Percentiles rank a stretch among this genome's conserved stretches.
These are phyloP conservation scores for Drosophila parabipectinata DNA, from an alignment of 1,140 invertebrate genomes.

Conservation along the genomic window DNA sequence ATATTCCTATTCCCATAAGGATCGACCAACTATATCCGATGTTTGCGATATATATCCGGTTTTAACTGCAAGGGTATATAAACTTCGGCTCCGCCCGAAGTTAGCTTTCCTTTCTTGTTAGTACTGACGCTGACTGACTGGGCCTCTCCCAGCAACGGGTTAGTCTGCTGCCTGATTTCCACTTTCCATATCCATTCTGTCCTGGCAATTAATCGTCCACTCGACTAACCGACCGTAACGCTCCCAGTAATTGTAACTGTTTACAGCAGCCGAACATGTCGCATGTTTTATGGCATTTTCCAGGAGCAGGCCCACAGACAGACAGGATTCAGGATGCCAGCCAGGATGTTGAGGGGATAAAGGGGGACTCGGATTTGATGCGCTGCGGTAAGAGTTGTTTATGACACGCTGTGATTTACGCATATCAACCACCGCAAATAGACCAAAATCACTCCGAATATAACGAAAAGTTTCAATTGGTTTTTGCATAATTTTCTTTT, in stretches of 20 bases:
- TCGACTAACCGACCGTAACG: constrained; percentile 28
- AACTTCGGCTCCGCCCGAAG: no score
- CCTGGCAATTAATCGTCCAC: constrained; percentile 56
- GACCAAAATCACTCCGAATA: constrained; percentile 1
- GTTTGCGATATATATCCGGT: no score
- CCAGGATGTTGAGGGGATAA: not conserved
- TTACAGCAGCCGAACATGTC: constrained; percentile 51
- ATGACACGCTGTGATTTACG: constrained; percentile 32
- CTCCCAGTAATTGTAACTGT: constrained; percentile 51
- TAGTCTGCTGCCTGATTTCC: constrained; percentile 2
- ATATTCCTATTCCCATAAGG: no score
- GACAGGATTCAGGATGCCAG: not conserved
- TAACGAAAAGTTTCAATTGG: not conserved
- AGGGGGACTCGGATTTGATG: constrained; percentile 22
- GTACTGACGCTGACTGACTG: constrained; percentile 7
- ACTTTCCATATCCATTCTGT: constrained; percentile 12
- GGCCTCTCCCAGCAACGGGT: not conserved
- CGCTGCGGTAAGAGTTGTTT: constrained; percentile 27
- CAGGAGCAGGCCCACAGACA: not conserved
- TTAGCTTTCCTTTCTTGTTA: no score
- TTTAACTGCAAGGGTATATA: no score
- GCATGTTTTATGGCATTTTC: constrained; percentile 39
- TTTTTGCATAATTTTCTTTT: not conserved
- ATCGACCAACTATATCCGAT: no score
- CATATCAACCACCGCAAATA: constrained; percentile 8